Evolutionary conservation across 2,113 vertebrate species (phyloP).

Genomic region (Amphilophus citrinellus): DNA sequence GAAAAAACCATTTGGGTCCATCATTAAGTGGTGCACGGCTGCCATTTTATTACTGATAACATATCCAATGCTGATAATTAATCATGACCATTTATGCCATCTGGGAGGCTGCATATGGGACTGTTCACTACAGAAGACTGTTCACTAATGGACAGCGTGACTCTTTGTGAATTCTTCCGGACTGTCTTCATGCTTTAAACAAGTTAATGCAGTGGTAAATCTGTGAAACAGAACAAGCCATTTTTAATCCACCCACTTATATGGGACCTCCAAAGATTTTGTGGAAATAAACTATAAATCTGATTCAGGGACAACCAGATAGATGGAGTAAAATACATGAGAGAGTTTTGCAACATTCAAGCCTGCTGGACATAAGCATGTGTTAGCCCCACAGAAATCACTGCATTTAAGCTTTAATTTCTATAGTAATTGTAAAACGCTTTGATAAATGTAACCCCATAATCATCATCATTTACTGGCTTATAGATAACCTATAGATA

Average conservation of each 20-base stretch:
- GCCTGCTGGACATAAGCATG: not conserved
- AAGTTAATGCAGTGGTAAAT: not conserved
- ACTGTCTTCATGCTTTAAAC: not conserved
- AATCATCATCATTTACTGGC: not conserved
- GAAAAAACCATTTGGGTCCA: not conserved
- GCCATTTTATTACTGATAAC: slow-evolving; percentile 1
- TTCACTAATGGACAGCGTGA: not conserved
- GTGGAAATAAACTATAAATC: not conserved
- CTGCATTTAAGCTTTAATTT: not conserved
- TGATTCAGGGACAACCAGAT: not conserved
- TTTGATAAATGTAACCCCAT: too few species aligned
- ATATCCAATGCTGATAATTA: slow-evolving; percentile 4
- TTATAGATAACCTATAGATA: not conserved
- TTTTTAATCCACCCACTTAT: not conserved
- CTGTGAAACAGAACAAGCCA: not conserved
- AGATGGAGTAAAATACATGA: not conserved
- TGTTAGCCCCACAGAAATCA: not conserved
- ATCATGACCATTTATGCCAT: not conserved
- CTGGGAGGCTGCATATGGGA: not conserved
- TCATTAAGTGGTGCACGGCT: not conserved
- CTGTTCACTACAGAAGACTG: not conserved
- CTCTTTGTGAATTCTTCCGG: not conserved
- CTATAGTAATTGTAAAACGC: not conserved
- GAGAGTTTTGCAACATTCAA: not conserved
- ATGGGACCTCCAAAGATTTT: not conserved